Evolutionary conservation across 2,797 vertebrate genomes (phyloP).

Genomic region (Taeniopygia guttata): DNA sequence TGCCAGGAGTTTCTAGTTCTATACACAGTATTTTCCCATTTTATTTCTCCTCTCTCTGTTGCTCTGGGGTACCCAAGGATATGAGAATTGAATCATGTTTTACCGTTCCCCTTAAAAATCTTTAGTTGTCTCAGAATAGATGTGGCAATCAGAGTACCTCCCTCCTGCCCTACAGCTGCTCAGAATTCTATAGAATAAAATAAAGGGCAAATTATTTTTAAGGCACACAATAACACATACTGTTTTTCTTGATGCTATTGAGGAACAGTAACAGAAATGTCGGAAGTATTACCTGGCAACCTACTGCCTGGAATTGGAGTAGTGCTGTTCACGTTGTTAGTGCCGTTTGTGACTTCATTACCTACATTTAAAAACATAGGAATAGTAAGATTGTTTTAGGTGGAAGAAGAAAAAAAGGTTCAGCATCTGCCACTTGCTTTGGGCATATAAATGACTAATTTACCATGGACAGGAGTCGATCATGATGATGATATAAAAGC

Average conservation of each 20-base stretch:
- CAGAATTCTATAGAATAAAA: not conserved
- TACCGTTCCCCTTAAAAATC: not conserved
- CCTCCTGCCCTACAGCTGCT: not conserved
- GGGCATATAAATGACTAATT: not conserved
- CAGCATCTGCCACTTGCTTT: not conserved
- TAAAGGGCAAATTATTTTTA: not conserved
- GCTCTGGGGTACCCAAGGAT: not conserved
- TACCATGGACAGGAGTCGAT: not conserved
- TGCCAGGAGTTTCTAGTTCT: not conserved
- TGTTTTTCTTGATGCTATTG: not conserved
- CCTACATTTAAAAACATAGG: not conserved
- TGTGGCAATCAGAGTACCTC: not conserved
- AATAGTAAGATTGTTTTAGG: not conserved
- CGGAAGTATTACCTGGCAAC: not conserved
- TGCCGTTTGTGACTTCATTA: not conserved
- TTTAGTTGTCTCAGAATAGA: not conserved
- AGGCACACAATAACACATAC: not conserved
- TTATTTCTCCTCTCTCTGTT: not conserved
- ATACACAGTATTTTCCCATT: not conserved
- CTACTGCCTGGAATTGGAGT: fast-evolving
- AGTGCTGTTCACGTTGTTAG: not conserved
- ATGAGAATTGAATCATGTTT: not conserved
- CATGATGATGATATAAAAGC: not conserved
- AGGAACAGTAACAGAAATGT: not conserved
- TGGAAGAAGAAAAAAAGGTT: not conserved